Evolutionary conservation across 2,888 invertebrate genomes (phyloP).

Genomic region (Pollenia labialis): DNA sequence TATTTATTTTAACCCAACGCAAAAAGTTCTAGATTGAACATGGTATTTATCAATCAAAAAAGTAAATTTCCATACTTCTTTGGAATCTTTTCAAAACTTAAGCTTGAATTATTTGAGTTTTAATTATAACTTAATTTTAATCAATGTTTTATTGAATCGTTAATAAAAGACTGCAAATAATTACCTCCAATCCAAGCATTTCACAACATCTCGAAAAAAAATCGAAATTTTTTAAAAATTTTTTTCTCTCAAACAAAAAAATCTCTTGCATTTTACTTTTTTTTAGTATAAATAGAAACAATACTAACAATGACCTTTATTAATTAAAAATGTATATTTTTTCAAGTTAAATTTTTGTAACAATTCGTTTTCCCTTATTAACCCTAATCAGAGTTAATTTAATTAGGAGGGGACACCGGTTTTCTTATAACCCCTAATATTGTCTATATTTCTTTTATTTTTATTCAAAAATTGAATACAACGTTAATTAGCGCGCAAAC

Average conservation of each 20-base stretch:
- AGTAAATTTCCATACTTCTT: too few species aligned
- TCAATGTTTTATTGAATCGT: too few species aligned
- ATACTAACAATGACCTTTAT: conserved; percentile 13
- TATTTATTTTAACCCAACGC: too few species aligned
- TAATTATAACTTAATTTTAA: too few species aligned
- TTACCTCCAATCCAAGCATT: too few species aligned
- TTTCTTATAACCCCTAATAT: neutral
- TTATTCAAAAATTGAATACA: conserved; percentile 8
- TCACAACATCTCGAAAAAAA: too few species aligned
- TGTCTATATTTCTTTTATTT: too few species aligned
- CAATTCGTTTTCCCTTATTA: conserved; percentile 51
- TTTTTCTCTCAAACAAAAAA: neutral
- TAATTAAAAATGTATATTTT: conserved; percentile 48
- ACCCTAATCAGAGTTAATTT: conserved; percentile 57
- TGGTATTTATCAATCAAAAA: too few species aligned
- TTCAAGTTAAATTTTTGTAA: conserved; percentile 31
- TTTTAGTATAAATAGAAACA: neutral
- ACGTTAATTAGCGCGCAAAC: conserved; percentile 62
- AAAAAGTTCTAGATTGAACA: too few species aligned
- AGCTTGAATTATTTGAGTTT: too few species aligned
- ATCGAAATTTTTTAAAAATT: neutral
- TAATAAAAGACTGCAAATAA: too few species aligned
- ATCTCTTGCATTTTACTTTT: neutral
- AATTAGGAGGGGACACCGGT: conserved; percentile 5
- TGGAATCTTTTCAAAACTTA: too few species aligned